These are phyloP conservation scores for Eulemur rufifrons DNA, from an alignment of 2,113 vertebrate species.

Conservation along the genomic window DNA sequence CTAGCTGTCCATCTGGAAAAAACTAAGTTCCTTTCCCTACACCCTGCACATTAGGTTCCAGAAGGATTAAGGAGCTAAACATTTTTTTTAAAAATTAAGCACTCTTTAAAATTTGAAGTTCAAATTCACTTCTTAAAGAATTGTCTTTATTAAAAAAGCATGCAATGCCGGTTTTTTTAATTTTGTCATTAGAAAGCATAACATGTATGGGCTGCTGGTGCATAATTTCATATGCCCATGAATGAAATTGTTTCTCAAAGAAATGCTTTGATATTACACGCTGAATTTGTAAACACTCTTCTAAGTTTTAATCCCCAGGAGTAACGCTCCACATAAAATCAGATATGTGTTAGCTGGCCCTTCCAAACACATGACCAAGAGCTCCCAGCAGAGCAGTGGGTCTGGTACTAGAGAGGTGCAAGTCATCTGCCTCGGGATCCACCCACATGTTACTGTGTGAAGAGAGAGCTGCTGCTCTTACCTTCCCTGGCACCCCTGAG, in stretches of 20 bases:
- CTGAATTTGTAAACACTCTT: background rate
- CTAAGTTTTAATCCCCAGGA: background rate
- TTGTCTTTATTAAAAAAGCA: background rate
- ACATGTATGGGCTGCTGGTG: background rate
- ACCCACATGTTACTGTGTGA: background rate
- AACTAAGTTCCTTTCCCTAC: background rate
- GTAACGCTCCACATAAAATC: background rate
- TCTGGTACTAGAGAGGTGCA: background rate
- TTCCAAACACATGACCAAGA: background rate
- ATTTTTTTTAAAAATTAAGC: slow-evolving; percentile 21
- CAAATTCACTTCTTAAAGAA: slow-evolving; percentile 25
- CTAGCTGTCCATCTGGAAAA: background rate
- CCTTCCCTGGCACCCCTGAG: background rate
- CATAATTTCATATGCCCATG: background rate
- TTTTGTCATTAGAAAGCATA: background rate
- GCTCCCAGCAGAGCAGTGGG: background rate
- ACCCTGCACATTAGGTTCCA: slow-evolving; percentile 12
- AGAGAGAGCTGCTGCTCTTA: background rate
- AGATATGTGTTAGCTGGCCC: background rate
- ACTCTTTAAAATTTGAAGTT: background rate
- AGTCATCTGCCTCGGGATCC: background rate
- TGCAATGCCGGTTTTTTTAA: background rate
- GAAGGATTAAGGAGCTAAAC: slow-evolving; percentile 8
- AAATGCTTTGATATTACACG: background rate
- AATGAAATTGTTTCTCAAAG: slow-evolving; percentile 34